phyloP scores from a whole-genome alignment of 2,113 vertebrate species.

The Dascyllus trimaculatus region DNA sequence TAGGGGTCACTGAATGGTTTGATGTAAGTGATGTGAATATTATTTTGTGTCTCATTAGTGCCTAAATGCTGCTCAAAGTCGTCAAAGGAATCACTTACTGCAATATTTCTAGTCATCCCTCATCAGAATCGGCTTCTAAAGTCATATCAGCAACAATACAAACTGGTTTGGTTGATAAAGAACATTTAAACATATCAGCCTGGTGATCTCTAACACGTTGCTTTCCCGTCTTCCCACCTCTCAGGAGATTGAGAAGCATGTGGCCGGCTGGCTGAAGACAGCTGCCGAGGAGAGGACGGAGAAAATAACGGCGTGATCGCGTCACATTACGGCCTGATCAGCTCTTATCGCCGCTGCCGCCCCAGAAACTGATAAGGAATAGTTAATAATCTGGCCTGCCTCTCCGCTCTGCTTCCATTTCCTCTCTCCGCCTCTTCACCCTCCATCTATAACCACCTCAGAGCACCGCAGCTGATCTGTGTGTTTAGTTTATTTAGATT shows the following conservation, averaged over 20 bases:
- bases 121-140: no score
- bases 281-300: conserved; percentile 48
- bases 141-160: background rate
- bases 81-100: no score
- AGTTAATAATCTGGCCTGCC: conserved; percentile 38
- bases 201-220: background rate
- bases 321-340: conserved; percentile 41
- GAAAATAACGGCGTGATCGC: conserved; percentile 26
- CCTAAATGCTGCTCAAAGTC: no score
- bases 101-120: no score
- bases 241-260: conserved; percentile 78
- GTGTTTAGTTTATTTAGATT: background rate
- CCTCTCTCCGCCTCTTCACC: background rate
- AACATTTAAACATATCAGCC: background rate
- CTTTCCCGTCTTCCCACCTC: background rate
- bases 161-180: background rate
- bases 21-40: no score
- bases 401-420: conserved; percentile 35
- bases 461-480: background rate
- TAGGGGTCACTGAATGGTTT: no score
- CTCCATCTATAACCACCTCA: conserved; percentile 6
- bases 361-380: conserved; percentile 38
- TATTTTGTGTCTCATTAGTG: no score
- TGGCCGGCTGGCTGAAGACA: conserved; percentile 80
- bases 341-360: conserved; percentile 47